Conservation (phyloP, 2,888 invertebrate species). For the Serrognathus titanus region DNA sequence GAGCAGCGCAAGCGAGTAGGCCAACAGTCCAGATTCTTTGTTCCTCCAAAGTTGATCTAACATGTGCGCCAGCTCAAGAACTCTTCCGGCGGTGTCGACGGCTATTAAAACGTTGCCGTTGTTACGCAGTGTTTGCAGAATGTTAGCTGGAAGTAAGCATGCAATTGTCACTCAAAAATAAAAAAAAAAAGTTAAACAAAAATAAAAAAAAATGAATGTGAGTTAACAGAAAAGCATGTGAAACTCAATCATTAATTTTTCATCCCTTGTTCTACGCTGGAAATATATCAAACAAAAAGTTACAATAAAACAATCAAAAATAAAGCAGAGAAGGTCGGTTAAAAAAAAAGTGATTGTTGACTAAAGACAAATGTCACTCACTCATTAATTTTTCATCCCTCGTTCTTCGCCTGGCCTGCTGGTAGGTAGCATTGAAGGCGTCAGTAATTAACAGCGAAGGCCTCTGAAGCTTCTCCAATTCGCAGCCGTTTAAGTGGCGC, state of each 20-base stretch:
- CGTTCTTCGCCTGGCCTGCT: constrained; percentile 83
- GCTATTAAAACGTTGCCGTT: constrained; percentile 95
- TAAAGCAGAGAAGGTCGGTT: not conserved
- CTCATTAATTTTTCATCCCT: constrained; percentile 97
- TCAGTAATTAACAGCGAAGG: constrained; percentile 95
- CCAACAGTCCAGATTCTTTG: constrained; percentile 91
- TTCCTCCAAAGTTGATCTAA: constrained; percentile 92
- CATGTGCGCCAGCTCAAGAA: constrained; percentile 94
- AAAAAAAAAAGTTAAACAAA: too few relatives aligned
- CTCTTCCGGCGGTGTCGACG: constrained; percentile 95
- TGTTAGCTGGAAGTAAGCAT: constrained; percentile 67
- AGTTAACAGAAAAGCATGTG: constrained; percentile 4
- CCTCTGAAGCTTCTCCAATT: constrained; percentile 82
- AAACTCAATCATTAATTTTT: not conserved
- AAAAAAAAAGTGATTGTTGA: not conserved
- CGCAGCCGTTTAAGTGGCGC: constrained; percentile 93
- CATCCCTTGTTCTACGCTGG: not conserved
- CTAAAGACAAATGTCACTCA: constrained; percentile 46
- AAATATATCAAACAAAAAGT: too few relatives aligned
- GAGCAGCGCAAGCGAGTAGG: constrained; percentile 88
- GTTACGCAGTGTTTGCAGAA: constrained; percentile 86
- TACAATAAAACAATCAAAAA: too few relatives aligned
- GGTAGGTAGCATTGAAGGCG: constrained; percentile 91
- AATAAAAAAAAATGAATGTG: not conserved
- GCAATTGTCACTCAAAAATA: not conserved